Evolutionary conservation across 2,888 invertebrate genomes (phyloP).

Genomic region (Nasonia oneida): DNA sequence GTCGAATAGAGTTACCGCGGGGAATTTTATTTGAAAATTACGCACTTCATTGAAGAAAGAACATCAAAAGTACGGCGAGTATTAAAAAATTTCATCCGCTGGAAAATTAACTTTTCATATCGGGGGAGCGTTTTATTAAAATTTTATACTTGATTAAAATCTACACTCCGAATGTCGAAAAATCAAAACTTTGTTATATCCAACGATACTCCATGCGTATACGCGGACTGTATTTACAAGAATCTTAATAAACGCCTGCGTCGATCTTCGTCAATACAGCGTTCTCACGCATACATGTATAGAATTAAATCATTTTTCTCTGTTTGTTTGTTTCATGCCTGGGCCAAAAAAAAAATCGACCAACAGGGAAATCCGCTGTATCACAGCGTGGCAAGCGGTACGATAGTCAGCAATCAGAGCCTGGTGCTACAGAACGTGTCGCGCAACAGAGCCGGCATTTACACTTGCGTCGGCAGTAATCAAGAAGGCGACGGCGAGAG

Average conservation of each 20-base stretch:
- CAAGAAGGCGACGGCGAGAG: conserved; percentile 93
- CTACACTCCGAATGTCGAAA: background rate
- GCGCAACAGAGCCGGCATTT: conserved; percentile 88
- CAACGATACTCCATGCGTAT: too few relatives aligned
- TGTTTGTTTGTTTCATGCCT: conserved; percentile 46
- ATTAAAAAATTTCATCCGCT: too few relatives aligned
- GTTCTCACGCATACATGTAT: background rate
- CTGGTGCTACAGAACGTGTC: conserved; percentile 93
- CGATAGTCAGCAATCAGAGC: conserved; percentile 93
- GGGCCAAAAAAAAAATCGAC: conserved; percentile 8
- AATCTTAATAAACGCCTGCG: background rate
- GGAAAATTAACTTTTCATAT: too few relatives aligned
- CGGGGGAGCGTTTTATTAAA: background rate
- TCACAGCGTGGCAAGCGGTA: conserved; percentile 89
- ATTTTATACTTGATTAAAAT: background rate
- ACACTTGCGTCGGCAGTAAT: conserved; percentile 93
- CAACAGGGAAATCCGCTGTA: conserved; percentile 87
- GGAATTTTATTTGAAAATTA: too few relatives aligned
- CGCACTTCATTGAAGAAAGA: too few relatives aligned
- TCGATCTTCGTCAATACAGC: background rate
- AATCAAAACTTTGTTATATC: too few relatives aligned
- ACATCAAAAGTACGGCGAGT: too few relatives aligned
- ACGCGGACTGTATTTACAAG: background rate
- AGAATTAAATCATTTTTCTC: conserved; percentile 16
- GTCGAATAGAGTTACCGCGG: too few relatives aligned